Base-by-base conservation (phyloP, 2,113 vertebrate genomes). In the Heterotilapia buettikoferi region DNA sequence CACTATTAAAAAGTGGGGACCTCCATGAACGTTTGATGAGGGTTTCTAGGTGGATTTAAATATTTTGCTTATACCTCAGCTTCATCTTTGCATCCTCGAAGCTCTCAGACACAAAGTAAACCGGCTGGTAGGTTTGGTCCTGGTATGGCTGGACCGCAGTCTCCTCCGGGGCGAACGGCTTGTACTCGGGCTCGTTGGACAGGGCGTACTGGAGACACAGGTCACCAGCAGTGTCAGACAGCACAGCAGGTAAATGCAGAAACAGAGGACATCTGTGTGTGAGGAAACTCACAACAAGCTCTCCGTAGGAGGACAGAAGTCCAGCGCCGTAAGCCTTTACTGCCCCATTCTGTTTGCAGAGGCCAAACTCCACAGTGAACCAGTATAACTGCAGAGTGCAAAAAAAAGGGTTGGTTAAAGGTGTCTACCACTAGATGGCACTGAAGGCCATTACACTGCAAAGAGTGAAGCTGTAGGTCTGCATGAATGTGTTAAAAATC, bases 101-200 rank as follows among this genome's bases (percentile, higher is more conserved):
- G 92, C 95, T 98, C 89, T 98, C 97, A 26, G 97, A 97, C 84
- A 98, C 92, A 84, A 97, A 98, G 92, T 97, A 98, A 50, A 97
- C 91, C 0, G 97, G 95, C 90, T 97, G 97, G 94, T 97, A 98
- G 6, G 95, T 94, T 85, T 97, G 95, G 90, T 98, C 97, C 90
- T 98, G 96, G 61, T 97, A 97, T 0, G 96, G 94, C 81, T 97
- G 96, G 63, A 96, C 80, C 4, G 97, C 96, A 6, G 95, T 93
- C 85, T 97, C 94, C 91, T 98, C 96, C 2, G 96, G 97, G 88
- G 96, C 90, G 81, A 97, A 98, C 1, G 95, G 85, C 59, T 96
- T 97, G 90, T 97, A 95, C 81, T 97, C 96, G 0, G 97, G 97
- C 90, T 98, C 91, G 12, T 97, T 97, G 24, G 97, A 98, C 84